A percentile compares a stretch with the other conserved stretches of the same genome.
Evolutionary conservation across 2,888 invertebrate genomes (phyloP).

Genomic region (Amiota mariae): DNA sequence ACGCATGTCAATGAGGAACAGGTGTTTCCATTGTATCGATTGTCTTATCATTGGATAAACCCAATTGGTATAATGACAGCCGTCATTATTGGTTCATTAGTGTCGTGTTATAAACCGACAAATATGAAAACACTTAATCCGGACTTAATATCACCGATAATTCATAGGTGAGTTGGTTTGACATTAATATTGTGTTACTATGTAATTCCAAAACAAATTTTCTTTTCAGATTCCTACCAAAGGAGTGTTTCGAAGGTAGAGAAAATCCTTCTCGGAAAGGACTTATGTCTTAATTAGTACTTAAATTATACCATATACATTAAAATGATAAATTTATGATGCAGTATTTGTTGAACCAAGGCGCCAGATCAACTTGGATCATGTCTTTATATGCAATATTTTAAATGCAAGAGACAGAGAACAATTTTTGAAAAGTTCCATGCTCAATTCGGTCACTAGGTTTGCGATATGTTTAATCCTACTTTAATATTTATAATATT

Average conservation of each 20-base stretch:
- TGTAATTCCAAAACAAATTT: neutral
- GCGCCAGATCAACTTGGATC: too few relatives aligned
- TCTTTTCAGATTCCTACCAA: slow-evolving; percentile 65
- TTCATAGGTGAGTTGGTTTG: slow-evolving; percentile 73
- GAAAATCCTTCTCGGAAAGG: slow-evolving; percentile 30
- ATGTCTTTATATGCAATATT: too few relatives aligned
- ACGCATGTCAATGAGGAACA: slow-evolving; percentile 73
- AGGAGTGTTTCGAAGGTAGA: slow-evolving; percentile 64
- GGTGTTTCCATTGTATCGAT: slow-evolving; percentile 83
- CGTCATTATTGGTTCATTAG: slow-evolving; percentile 80
- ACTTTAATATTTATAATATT: too few relatives aligned
- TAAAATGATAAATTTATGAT: neutral
- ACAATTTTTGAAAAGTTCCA: too few relatives aligned
- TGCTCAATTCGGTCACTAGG: too few relatives aligned
- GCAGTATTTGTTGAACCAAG: too few relatives aligned
- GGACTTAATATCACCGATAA: slow-evolving; percentile 77
- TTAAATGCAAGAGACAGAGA: too few relatives aligned
- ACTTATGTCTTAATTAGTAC: neutral
- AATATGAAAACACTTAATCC: slow-evolving; percentile 76
- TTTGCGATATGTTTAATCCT: too few relatives aligned
- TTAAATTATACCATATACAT: neutral
- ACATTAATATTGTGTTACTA: neutral
- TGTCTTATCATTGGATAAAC: slow-evolving; percentile 89
- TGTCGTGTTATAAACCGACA: slow-evolving; percentile 77
- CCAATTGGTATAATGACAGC: slow-evolving; percentile 82